Evolutionary conservation across 2,113 vertebrate genomes (phyloP).

Genomic region (Columba janthina): DNA sequence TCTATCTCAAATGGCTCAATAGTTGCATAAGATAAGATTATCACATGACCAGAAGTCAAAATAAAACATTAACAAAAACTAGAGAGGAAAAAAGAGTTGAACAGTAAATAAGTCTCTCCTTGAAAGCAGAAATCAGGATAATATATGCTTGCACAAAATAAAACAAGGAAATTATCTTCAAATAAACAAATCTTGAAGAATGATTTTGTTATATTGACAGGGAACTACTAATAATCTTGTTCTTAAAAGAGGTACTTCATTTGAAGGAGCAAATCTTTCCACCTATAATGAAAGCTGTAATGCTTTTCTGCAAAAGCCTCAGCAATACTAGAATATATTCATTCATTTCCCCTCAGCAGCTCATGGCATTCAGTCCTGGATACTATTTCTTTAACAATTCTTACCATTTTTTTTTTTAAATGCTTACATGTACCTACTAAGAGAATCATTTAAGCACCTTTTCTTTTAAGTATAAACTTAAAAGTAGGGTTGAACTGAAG

Average conservation of each 20-base stretch:
- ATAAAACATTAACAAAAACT: not conserved
- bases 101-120: not conserved
- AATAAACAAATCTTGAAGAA: not conserved
- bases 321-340: not conserved
- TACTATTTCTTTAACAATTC: not conserved
- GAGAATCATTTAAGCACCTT: not conserved
- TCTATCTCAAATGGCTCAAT: not conserved
- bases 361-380: not conserved
- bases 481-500: not conserved
- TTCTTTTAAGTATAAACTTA: not conserved
- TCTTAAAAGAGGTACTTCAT: not conserved
- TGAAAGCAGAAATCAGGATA: not conserved
- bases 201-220: not conserved
- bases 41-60: not conserved
- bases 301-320: not conserved
- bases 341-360: not conserved
- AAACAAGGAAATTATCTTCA: not conserved
- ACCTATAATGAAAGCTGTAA: not conserved
- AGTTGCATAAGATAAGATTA: not conserved
- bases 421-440: not conserved
- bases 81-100: not conserved
- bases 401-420: not conserved
- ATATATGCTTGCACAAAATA: not conserved
- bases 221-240: not conserved
- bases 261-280: constrained; percentile 6